A percentile compares a stretch with the other conserved stretches of the same genome.
Evolutionary conservation across 2,888 invertebrate species (phyloP).

Genomic region (Cantharis nigra): DNA sequence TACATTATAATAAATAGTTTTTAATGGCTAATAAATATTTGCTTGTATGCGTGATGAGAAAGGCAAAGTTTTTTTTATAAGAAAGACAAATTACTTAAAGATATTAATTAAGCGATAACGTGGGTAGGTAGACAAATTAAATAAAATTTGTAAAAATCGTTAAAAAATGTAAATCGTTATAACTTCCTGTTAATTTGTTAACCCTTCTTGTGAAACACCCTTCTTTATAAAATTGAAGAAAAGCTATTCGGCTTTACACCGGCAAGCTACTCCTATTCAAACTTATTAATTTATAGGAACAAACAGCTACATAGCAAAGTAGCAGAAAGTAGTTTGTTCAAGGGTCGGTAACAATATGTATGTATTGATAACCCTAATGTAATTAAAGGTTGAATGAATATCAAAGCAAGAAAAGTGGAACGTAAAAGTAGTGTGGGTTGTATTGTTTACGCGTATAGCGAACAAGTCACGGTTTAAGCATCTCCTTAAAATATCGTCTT

Average conservation of each 20-base stretch:
- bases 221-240: background rate
- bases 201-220: background rate
- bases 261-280: background rate
- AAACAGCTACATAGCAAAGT: background rate
- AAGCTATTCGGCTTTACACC: background rate
- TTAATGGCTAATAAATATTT: background rate
- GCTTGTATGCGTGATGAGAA: background rate
- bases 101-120: background rate
- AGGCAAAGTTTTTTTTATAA: background rate
- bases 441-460: slow-evolving; percentile 18
- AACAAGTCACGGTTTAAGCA: slow-evolving; percentile 36
- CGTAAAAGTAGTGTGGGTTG: slow-evolving; percentile 10
- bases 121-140: background rate
- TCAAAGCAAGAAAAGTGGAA: slow-evolving; percentile 16
- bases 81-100: background rate
- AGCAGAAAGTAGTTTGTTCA: background rate
- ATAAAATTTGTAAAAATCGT: background rate
- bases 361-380: slow-evolving; percentile 6
- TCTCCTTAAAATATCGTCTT: slow-evolving; percentile 30
- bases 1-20: background rate
- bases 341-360: slow-evolving; percentile 7
- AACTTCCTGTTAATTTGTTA: background rate
- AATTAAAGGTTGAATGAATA: slow-evolving; percentile 7
- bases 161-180: background rate
- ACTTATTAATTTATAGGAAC: background rate